A percentile compares a stretch with the other conserved stretches of the same genome.
These are phyloP conservation scores for Nycticryphes semicollaris DNA, from an alignment of 2,113 vertebrate genomes.

Conservation along the genomic window DNA sequence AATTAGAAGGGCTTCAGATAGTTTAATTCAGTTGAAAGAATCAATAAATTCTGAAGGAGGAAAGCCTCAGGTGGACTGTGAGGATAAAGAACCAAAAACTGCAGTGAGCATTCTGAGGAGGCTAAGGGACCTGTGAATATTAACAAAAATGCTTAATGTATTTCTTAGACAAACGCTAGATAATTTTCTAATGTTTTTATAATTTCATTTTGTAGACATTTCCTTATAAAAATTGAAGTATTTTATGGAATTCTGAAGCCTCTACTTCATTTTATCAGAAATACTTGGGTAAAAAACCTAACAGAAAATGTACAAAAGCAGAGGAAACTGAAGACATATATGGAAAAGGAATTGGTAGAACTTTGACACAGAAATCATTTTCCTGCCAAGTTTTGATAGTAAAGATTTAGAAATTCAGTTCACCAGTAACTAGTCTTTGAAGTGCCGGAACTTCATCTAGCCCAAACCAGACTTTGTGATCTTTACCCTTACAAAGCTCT, in stretches of 20 bases:
- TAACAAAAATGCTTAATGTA: not conserved
- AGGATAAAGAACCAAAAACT: not conserved
- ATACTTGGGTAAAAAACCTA: not conserved
- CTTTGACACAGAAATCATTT: not conserved
- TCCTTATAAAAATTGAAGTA: not conserved
- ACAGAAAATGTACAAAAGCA: not conserved
- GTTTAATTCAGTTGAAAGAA: not conserved
- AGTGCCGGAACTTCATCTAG: not conserved
- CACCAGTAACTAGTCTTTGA: not conserved
- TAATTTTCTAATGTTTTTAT: not conserved
- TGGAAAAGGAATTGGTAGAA: not conserved
- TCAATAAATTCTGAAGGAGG: not conserved
- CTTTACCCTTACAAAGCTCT: not conserved
- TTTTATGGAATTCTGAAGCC: not conserved
- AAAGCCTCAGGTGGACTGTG: not conserved
- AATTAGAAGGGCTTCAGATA: not conserved
- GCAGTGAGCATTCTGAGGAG: not conserved
- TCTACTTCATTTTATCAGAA: not conserved
- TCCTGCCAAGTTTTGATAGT: not conserved
- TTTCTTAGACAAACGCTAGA: not conserved
- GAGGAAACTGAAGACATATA: not conserved
- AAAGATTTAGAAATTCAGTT: not conserved
- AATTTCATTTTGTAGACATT: not conserved
- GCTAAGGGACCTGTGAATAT: not conserved
- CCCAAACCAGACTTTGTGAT: not conserved